phyloP scores from a whole-genome alignment of 2,797 vertebrate genomes.

The Myripristis jacobus region DNA sequence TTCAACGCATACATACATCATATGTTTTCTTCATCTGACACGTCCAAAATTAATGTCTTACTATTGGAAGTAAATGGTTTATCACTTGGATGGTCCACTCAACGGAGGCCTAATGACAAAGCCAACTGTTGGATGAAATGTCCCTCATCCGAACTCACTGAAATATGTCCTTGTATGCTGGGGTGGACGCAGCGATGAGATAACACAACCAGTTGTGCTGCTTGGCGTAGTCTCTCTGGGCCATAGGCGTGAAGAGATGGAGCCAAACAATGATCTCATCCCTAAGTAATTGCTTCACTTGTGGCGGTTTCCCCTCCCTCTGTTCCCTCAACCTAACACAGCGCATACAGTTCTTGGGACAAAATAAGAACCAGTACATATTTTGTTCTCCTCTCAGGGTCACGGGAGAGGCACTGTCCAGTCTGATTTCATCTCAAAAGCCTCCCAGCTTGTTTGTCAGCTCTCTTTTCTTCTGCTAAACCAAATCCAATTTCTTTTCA shows the following conservation, averaged over 20 bases:
- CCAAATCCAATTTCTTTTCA: conserved; percentile 33
- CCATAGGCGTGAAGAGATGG: conserved; percentile 85
- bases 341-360: conserved; percentile 74
- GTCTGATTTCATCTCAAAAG: conserved; percentile 53
- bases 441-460: conserved; percentile 33
- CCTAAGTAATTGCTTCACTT: conserved; percentile 87
- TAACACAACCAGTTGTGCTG: conserved; percentile 79
- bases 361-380: conserved; percentile 75
- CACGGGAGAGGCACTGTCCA: conserved; percentile 62
- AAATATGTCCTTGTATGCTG: conserved; percentile 69
- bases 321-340: conserved; percentile 66
- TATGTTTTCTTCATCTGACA: conserved; percentile 44
- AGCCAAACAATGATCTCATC: conserved; percentile 90
- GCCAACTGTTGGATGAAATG: conserved; percentile 62
- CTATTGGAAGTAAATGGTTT: conserved; percentile 43
- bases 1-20: conserved; percentile 58
- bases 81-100: conserved; percentile 32
- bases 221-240: conserved; percentile 78
- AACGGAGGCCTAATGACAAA: conserved; percentile 42
- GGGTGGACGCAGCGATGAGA: conserved; percentile 76
- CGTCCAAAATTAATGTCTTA: conserved; percentile 47
- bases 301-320: conserved; percentile 78
- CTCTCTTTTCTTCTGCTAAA: neutral
- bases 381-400: conserved; percentile 64
- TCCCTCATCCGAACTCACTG: conserved; percentile 58